A percentile compares a stretch with the other conserved stretches of the same genome.
phyloP scores from a whole-genome alignment of 2,113 vertebrate genomes.

The Burhinus oedicnemus region DNA sequence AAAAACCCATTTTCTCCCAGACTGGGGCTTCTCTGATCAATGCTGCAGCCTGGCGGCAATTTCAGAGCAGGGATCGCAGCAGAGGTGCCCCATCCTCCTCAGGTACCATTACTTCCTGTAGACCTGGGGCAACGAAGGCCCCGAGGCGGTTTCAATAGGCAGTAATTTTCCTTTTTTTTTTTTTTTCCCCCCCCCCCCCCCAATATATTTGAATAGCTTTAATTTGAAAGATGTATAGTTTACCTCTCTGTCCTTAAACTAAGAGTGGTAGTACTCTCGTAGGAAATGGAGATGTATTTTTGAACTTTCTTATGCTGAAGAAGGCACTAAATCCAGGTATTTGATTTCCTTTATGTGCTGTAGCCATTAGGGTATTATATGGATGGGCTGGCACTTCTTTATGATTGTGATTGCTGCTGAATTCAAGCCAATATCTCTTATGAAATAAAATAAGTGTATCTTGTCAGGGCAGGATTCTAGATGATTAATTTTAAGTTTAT shows the following conservation, averaged over 20 bases:
- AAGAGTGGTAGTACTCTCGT: neutral
- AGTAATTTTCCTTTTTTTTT: neutral
- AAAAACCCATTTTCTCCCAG: accelerated
- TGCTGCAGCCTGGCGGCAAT: neutral
- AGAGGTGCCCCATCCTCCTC: neutral
- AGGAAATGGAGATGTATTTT: neutral
- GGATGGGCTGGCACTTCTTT: neutral
- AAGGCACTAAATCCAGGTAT: neutral
- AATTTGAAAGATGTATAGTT: neutral
- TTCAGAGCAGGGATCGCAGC: too few relatives aligned
- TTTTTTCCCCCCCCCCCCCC: too few relatives aligned
- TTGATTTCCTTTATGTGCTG: neutral
- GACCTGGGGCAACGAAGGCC: neutral
- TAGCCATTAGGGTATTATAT: neutral
- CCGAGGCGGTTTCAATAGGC: accelerated
- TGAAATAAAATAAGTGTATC: neutral
- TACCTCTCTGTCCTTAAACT: neutral
- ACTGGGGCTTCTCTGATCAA: neutral
- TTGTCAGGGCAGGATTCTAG: neutral
- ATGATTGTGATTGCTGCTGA: neutral
- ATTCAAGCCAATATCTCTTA: neutral
- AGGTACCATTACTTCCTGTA: neutral
- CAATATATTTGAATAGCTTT: neutral
- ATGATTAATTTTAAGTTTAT: neutral
- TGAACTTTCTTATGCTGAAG: neutral